Conservation (phyloP, 2,113 vertebrate genomes). For the Engystomops pustulosus region DNA sequence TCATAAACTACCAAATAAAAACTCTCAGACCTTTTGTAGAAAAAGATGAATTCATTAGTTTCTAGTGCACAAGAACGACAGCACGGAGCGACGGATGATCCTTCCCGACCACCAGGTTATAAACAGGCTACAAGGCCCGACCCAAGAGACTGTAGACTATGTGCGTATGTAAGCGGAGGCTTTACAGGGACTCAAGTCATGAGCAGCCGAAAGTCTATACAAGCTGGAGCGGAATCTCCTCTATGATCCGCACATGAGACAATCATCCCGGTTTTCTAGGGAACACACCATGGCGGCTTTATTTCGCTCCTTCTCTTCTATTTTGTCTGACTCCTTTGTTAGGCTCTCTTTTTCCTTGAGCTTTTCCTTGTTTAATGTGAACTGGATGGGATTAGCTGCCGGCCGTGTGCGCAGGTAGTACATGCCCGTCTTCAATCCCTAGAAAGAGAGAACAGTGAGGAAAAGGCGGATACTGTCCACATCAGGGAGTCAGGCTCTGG, state of each 20-base stretch:
- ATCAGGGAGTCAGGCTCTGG: too few species aligned
- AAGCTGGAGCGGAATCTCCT: not conserved
- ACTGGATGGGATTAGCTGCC: constrained; percentile 95
- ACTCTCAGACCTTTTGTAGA: not conserved
- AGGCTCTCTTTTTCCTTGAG: constrained; percentile 76
- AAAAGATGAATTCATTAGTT: not conserved
- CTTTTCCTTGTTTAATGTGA: constrained; percentile 96
- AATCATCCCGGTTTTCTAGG: constrained; percentile 91
- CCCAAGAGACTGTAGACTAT: not conserved
- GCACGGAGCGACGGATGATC: too few species aligned
- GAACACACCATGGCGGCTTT: constrained; percentile 95
- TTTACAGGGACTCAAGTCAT: not conserved
- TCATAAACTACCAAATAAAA: not conserved
- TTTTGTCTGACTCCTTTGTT: constrained; percentile 63
- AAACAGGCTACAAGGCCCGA: not conserved
- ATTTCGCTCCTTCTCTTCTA: constrained; percentile 81
- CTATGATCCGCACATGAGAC: constrained; percentile 94
- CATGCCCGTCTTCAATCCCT: constrained; percentile 98
- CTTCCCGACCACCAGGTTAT: not conserved
- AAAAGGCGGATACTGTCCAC: too few species aligned
- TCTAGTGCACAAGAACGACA: not conserved
- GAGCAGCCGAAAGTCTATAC: not conserved
- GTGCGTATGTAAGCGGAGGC: not conserved
- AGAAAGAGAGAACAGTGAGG: constrained; percentile 68
- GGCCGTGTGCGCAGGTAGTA: constrained; percentile 95